Conservation (phyloP, 2,797 vertebrate species). For the Dicrostonyx torquatus region DNA sequence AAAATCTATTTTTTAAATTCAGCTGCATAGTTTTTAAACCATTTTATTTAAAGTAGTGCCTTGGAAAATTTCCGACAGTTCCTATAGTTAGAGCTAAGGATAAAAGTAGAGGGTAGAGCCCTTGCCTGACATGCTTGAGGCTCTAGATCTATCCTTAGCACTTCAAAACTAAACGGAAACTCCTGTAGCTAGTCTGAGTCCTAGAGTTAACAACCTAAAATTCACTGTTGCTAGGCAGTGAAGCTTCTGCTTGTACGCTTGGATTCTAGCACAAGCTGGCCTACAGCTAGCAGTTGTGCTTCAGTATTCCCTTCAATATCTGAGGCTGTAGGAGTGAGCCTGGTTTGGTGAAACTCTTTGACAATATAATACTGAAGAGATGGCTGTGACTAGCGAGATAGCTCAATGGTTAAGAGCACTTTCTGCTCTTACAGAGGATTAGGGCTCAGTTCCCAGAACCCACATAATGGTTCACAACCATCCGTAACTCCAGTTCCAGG, state of each 20-base stretch:
- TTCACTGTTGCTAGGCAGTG: background rate
- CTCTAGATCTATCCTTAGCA: background rate
- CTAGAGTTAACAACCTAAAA: background rate
- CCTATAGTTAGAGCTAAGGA: background rate
- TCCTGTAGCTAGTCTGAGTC: background rate
- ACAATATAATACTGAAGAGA: background rate
- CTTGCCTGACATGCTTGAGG: background rate
- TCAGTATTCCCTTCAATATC: too few species aligned
- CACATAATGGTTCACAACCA: background rate
- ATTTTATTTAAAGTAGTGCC: slow-evolving; percentile 5
- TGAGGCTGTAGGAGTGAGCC: background rate
- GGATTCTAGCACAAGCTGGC: background rate
- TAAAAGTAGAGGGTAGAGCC: background rate
- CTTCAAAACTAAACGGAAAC: background rate
- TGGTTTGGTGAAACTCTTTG: background rate
- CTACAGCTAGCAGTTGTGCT: background rate
- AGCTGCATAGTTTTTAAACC: background rate
- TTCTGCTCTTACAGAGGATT: background rate
- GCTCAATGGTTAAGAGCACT: background rate
- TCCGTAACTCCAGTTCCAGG: background rate
- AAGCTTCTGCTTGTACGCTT: background rate
- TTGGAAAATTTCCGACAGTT: background rate
- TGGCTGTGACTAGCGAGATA: background rate
- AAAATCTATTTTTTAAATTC: background rate
- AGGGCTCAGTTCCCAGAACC: background rate